Percentiles rank a stretch among this genome's conserved stretches.
phyloP scores from a whole-genome alignment of 2,888 invertebrate species.

The Polyommatus iphigenia region DNA sequence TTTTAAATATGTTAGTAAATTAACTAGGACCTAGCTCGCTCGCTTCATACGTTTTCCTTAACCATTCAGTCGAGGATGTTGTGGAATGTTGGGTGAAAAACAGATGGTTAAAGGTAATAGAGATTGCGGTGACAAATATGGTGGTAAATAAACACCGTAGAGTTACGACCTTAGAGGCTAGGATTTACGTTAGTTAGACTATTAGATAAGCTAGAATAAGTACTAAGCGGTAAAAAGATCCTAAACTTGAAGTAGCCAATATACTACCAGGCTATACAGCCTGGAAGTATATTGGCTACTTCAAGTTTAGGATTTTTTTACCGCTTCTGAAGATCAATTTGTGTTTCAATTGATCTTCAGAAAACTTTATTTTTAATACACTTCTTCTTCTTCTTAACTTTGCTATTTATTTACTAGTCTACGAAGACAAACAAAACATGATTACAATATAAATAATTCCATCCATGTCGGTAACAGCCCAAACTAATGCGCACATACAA shows the following conservation, averaged over 20 bases:
- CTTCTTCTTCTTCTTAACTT: too few relatives aligned
- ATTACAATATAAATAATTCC: not conserved
- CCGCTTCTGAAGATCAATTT: too few relatives aligned
- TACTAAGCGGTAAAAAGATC: not conserved
- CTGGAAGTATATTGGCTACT: too few relatives aligned
- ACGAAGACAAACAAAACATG: too few relatives aligned
- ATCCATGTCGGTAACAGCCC: not conserved
- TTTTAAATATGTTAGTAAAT: conserved; percentile 16
- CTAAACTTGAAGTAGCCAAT: too few relatives aligned
- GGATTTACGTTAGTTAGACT: not conserved
- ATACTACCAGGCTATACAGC: too few relatives aligned
- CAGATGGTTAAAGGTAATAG: conserved; percentile 3
- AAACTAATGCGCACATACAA: not conserved
- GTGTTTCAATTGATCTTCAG: too few relatives aligned
- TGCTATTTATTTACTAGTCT: too few relatives aligned
- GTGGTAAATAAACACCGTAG: not conserved
- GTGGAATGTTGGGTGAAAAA: not conserved
- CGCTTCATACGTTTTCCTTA: not conserved
- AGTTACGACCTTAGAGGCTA: not conserved
- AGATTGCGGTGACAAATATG: not conserved
- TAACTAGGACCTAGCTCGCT: not conserved
- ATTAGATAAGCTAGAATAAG: not conserved
- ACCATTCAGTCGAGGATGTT: not conserved
- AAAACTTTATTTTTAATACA: too few relatives aligned
- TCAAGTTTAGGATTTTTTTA: too few relatives aligned